phyloP scores from a whole-genome alignment of 2,113 vertebrate genomes.

The Engraulis encrasicolus region DNA sequence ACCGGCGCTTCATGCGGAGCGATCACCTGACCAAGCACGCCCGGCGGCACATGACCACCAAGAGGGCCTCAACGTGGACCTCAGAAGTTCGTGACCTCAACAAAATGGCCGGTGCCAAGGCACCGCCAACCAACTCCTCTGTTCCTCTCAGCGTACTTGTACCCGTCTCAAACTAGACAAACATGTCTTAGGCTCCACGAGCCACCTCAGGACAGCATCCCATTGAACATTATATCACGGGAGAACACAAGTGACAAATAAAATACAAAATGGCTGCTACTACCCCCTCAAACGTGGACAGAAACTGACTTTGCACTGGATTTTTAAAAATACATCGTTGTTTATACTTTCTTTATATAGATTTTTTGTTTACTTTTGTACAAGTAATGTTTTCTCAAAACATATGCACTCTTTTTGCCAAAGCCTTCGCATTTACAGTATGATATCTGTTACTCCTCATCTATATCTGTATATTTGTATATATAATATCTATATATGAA shows the following conservation, averaged over 20 bases:
- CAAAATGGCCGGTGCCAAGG: conserved; percentile 67
- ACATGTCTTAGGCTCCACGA: conserved; percentile 21
- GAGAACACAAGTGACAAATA: conserved; percentile 42
- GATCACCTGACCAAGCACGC: conserved; percentile 97
- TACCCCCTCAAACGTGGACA: conserved; percentile 60
- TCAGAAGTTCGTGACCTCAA: conserved; percentile 79
- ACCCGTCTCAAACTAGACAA: conserved; percentile 65
- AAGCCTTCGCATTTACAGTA: conserved; percentile 69
- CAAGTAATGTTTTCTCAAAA: conserved; percentile 66
- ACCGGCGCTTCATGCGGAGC: conserved; percentile 96
- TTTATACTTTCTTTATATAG: conserved; percentile 59
- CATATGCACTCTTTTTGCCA: conserved; percentile 77
- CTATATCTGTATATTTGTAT: conserved; percentile 72
- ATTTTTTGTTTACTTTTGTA: conserved; percentile 70
- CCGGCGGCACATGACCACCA: conserved; percentile 86
- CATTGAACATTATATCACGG: conserved; percentile 55
- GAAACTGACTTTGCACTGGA: conserved; percentile 77
- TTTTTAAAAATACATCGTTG: conserved; percentile 47
- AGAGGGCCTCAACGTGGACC: conserved; percentile 86
- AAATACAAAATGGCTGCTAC: conserved; percentile 69
- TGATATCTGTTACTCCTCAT: conserved; percentile 59
- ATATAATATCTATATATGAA: conserved; percentile 75
- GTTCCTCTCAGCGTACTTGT: conserved; percentile 72
- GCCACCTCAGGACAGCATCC: conserved; percentile 70
- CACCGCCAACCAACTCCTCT: conserved; percentile 53